A percentile compares a stretch with the other conserved stretches of the same genome.
These are phyloP conservation scores for Burhinus oedicnemus DNA, from an alignment of 2,113 vertebrate species.

Conservation along the genomic window DNA sequence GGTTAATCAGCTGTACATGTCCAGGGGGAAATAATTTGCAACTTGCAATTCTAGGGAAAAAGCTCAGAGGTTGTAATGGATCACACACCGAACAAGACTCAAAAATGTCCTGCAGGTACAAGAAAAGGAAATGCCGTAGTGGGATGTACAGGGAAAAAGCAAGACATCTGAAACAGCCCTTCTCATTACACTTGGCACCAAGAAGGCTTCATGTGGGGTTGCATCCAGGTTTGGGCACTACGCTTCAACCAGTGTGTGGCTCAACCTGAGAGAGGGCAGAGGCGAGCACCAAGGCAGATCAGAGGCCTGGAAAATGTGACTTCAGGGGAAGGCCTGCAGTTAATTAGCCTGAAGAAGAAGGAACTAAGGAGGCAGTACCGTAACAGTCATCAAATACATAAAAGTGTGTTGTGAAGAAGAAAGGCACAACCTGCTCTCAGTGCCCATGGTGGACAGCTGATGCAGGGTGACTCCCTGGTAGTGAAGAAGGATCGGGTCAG, in stretches of 20 bases:
- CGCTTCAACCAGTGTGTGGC: not conserved
- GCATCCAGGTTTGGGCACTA: not conserved
- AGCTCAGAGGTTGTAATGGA: not conserved
- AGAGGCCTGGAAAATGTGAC: not conserved
- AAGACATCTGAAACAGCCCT: not conserved
- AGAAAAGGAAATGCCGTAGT: not conserved
- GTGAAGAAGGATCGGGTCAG: fast-evolving
- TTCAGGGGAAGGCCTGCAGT: not conserved
- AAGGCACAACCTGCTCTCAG: fast-evolving
- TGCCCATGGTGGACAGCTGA: fast-evolving
- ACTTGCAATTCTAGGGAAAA: not conserved
- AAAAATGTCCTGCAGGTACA: not conserved
- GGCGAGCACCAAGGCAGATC: not conserved
- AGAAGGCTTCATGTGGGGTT: not conserved
- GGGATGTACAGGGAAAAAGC: not conserved
- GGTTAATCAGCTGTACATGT: not conserved
- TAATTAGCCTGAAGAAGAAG: not conserved
- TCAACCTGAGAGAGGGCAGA: not conserved
- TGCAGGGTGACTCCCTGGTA: not conserved
- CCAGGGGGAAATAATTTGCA: not conserved
- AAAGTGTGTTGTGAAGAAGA: not conserved
- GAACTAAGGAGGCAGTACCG: fast-evolving
- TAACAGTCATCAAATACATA: not conserved
- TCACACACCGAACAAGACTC: not conserved
- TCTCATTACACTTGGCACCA: not conserved